A percentile compares a stretch with the other conserved stretches of the same genome.
Evolutionary conservation across 1,140 invertebrate genomes (phyloP).

Genomic region (Bombus confusus): DNA sequence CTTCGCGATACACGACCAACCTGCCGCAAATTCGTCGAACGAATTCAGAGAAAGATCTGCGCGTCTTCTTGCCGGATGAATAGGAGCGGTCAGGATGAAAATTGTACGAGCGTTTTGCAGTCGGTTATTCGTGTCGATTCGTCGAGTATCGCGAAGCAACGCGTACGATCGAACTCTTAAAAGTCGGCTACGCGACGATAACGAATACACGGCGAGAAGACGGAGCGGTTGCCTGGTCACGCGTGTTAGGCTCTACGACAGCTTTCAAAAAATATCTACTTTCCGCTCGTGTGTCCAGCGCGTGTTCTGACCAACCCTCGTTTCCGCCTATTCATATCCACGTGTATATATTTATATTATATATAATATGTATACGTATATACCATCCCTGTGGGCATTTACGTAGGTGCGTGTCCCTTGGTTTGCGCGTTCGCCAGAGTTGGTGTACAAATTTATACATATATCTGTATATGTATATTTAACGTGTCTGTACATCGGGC

Average conservation of each 20-base stretch:
- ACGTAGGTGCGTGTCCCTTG: slow-evolving; percentile 25
- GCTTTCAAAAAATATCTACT: slow-evolving; percentile 63
- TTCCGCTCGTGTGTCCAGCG: slow-evolving; percentile 14
- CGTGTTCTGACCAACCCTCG: slow-evolving; percentile 32
- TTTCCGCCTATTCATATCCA: slow-evolving; percentile 33
- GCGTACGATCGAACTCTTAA: neutral
- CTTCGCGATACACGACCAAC: neutral
- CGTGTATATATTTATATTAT: neutral
- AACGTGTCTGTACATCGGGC: slow-evolving; percentile 66
- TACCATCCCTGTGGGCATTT: neutral
- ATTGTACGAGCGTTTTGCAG: neutral
- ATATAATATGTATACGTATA: slow-evolving; percentile 19
- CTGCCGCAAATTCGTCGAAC: too few relatives aligned
- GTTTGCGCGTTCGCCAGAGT: neutral
- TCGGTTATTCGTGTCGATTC: neutral
- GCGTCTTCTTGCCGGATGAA: neutral
- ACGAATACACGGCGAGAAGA: neutral
- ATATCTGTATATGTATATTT: slow-evolving; percentile 34
- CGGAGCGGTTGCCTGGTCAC: neutral
- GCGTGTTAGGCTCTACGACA: slow-evolving; percentile 28
- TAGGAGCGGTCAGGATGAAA: neutral
- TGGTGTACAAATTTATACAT: slow-evolving; percentile 41
- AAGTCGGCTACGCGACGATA: slow-evolving; percentile 11
- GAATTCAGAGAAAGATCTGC: neutral
- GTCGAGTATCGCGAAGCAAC: neutral